Percentiles rank a stretch among this genome's conserved stretches.
These are phyloP conservation scores for Toxostoma redivivum DNA, from an alignment of 2,113 vertebrate genomes.

Conservation along the genomic window DNA sequence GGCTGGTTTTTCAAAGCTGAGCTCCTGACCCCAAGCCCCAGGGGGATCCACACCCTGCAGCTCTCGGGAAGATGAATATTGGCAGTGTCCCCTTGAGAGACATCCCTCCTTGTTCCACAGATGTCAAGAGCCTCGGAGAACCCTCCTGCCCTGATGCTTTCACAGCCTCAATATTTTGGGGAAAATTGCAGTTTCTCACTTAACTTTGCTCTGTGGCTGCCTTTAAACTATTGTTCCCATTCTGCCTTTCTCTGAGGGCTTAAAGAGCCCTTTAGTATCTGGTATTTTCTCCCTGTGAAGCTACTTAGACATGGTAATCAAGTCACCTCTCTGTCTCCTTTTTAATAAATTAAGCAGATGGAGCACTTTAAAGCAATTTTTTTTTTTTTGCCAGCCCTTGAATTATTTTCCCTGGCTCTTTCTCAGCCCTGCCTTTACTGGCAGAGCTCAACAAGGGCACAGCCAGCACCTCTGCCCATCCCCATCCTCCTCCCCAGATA, in stretches of 20 bases:
- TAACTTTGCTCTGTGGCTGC: not conserved
- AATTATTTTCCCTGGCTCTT: not conserved
- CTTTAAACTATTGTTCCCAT: not conserved
- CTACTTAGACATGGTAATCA: slow-evolving; percentile 56
- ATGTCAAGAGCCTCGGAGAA: not conserved
- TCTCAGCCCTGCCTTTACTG: not conserved
- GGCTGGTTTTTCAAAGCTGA: not conserved
- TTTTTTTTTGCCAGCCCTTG: not conserved
- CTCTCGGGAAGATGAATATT: not conserved
- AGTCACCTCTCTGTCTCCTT: slow-evolving; percentile 51
- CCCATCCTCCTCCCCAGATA: not conserved
- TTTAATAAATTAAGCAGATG: slow-evolving; percentile 56
- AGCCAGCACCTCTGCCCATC: not conserved
- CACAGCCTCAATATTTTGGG: not conserved
- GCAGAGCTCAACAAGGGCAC: not conserved
- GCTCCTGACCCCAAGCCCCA: not conserved
- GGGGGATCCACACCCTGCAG: not conserved
- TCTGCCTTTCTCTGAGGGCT: slow-evolving; percentile 5
- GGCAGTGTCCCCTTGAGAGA: not conserved
- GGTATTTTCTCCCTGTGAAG: slow-evolving; percentile 35
- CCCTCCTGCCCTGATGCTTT: not conserved
- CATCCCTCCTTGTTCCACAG: not conserved
- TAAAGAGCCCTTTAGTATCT: slow-evolving; percentile 29
- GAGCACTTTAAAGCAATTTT: not conserved
- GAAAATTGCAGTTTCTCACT: not conserved